Percentiles rank a stretch among this genome's conserved stretches.
Conservation (phyloP, 1,140 invertebrate species). For the Brachionus asplanchnoidis region DNA sequence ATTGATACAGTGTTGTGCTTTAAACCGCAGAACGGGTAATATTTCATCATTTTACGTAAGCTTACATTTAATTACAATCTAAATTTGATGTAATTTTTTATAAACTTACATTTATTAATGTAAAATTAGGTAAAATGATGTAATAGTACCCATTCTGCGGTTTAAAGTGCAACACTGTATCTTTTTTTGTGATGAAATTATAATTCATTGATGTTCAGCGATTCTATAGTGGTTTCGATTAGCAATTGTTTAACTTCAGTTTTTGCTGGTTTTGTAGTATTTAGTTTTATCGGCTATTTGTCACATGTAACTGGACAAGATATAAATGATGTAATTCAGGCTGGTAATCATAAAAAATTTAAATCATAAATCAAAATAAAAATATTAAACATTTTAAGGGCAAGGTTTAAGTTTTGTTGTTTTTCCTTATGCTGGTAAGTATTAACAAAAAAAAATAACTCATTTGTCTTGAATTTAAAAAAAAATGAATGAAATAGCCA, state of each 20-base stretch:
- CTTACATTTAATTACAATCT: too few species aligned
- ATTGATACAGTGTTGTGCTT: too few species aligned
- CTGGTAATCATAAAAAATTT: conserved; percentile 45
- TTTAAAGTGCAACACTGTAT: too few species aligned
- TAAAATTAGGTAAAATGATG: too few species aligned
- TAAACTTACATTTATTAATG: background rate
- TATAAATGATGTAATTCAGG: conserved; percentile 80
- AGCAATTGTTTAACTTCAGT: conserved; percentile 26
- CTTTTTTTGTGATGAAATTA: too few species aligned
- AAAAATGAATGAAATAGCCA: background rate
- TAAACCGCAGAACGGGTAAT: too few species aligned
- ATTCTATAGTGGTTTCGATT: conserved; percentile 13
- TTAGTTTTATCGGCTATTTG: conserved; percentile 97
- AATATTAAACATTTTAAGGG: conserved; percentile 50
- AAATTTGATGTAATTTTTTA: too few species aligned
- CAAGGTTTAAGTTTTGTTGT: conserved; percentile 91
- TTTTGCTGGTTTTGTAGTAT: conserved; percentile 88
- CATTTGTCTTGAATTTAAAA: background rate
- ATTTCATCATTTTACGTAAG: too few species aligned
- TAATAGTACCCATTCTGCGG: too few species aligned
- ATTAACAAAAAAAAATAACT: conserved; percentile 59
- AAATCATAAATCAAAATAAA: background rate
- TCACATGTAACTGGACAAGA: conserved; percentile 72
- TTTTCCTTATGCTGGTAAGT: conserved; percentile 87
- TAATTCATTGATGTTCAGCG: background rate